A percentile compares a stretch with the other conserved stretches of the same genome.
These are phyloP conservation scores for Smithornis capensis DNA, from an alignment of 2,113 vertebrate genomes.

Conservation along the genomic window DNA sequence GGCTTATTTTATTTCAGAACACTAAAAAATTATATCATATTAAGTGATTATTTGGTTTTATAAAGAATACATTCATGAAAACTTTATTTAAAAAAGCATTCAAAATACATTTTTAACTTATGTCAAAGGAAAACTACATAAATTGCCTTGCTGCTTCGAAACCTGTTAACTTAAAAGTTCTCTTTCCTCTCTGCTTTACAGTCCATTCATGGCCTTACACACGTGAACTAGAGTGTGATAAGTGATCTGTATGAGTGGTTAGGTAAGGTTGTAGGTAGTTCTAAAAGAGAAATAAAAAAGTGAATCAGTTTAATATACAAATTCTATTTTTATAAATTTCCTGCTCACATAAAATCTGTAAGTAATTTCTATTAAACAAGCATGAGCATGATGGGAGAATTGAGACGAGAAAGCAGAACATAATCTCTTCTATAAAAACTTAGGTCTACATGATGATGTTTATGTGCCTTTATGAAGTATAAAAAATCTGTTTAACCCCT, in stretches of 20 bases:
- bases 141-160: not conserved
- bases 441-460: not conserved
- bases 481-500: conserved; percentile 32
- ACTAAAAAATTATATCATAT: not conserved
- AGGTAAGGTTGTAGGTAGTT: not conserved
- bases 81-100: not conserved
- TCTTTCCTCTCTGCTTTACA: not conserved
- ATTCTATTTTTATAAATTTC: not conserved
- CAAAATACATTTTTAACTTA: not conserved
- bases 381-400: not conserved
- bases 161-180: not conserved
- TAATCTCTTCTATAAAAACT: not conserved
- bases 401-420: not conserved
- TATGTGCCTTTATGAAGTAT: conserved; percentile 37
- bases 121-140: not conserved
- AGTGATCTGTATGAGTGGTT: not conserved
- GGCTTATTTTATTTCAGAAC: not conserved
- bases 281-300: not conserved
- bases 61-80: not conserved
- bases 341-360: not conserved
- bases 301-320: not conserved
- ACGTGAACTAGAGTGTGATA: not conserved
- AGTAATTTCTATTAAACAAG: not conserved
- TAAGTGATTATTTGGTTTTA: not conserved
- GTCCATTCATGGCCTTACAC: not conserved